Base-by-base conservation (phyloP, 1,140 invertebrate genomes). In the Aporrectodea caliginosa region DNA sequence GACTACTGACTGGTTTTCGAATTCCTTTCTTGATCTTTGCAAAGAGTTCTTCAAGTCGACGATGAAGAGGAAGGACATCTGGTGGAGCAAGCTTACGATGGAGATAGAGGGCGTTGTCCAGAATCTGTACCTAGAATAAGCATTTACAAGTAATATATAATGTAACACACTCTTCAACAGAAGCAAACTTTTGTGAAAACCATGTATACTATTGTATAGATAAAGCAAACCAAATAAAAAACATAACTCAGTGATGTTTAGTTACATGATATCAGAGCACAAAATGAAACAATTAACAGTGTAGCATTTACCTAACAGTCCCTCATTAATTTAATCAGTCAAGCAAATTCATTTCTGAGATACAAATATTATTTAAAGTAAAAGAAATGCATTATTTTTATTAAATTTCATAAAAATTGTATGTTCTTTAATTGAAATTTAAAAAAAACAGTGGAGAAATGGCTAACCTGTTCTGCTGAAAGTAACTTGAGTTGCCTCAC, bases 11-110 rank as follows among this genome's bases (percentile, higher is more conserved):
- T 16, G 73, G 68, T 30, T 85, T 82, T 31, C 91, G 92, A 0
- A 94, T 86, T 79, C 92, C 92, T 83, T 93, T 91, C 82, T 93
- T 92, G 68, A 96, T 89, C 82, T 94, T 92, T 0, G 90, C 91
- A 83, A 96, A 95, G 71, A 93, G 90, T 84, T 96, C 95, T n/a
- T 94, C 90, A 2, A 98, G 88, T 77, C 93, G 91, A 83, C 93
- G 92, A 83, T 98, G 95, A 33, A 98, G 85, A 0, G 95, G 95
- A 80, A 94, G 93, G 0, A 97, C 93, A 16, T 93, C 93, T 0
- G 91, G 84, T 0, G 95, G 93, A 1, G 94, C 94, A 58, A 97
- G 89, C 82, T 93, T 91, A 0, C 93, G 94, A 85, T 98, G 95
- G 16, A 97, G 86, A 16, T 91, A 88, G 0, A 97, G 85, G 0